These are phyloP conservation scores for Mallotus villosus DNA, from an alignment of 2,797 vertebrate genomes.

Conservation along the genomic window DNA sequence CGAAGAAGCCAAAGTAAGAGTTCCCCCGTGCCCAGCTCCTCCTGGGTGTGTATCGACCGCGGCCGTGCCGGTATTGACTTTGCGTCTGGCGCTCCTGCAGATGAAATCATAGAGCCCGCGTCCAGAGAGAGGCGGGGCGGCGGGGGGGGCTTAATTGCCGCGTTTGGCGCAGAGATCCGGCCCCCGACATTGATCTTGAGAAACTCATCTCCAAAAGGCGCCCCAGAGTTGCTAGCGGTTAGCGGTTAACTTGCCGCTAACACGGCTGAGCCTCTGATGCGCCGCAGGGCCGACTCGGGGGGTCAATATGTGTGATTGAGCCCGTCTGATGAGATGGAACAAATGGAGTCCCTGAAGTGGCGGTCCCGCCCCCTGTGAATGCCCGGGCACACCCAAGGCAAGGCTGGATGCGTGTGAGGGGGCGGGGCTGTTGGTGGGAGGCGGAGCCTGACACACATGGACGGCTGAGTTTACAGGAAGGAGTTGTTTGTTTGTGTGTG, in stretches of 20 bases:
- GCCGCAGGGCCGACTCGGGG: too few relatives aligned
- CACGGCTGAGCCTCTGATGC: too few relatives aligned
- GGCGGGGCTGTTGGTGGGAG: background rate
- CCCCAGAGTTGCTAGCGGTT: background rate
- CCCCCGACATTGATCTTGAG: constrained; percentile 9
- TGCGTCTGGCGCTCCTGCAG: constrained; percentile 29
- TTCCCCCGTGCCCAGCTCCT: constrained; percentile 10
- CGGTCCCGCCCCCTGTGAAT: background rate
- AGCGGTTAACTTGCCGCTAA: too few relatives aligned
- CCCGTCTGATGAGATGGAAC: background rate
- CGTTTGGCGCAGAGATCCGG: constrained; percentile 4
- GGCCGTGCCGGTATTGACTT: constrained; percentile 57
- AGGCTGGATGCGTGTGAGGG: background rate
- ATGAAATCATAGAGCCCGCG: constrained; percentile 16
- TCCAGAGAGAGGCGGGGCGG: background rate
- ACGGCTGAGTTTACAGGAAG: background rate
- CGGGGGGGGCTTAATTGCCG: constrained; percentile 13
- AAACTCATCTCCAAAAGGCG: constrained; percentile 2
- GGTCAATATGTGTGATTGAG: constrained; percentile 5
- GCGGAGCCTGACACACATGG: too few relatives aligned
- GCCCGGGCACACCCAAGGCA: background rate
- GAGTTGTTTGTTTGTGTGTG: background rate
- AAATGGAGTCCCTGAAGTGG: background rate
- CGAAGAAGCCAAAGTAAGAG: constrained; percentile 2
- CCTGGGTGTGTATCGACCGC: constrained; percentile 13